These are phyloP conservation scores for Drosophila tsacasi DNA, from an alignment of 1,140 invertebrate species.

Conservation along the genomic window DNA sequence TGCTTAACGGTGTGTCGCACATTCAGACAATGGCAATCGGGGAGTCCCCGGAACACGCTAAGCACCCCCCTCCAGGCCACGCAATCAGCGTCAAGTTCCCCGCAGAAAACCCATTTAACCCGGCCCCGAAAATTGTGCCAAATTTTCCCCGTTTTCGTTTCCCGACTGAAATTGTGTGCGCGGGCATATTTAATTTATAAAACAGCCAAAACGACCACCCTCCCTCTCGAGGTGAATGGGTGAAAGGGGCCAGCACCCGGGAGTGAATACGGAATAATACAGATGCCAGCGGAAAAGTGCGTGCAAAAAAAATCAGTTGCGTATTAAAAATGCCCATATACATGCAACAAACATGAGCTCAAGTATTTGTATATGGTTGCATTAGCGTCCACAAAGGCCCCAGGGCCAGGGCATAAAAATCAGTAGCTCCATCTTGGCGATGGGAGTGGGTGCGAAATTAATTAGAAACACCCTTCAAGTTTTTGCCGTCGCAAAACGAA, in stretches of 20 bases:
- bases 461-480: constrained; percentile 54
- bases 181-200: constrained; percentile 79
- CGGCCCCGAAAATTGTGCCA: constrained; percentile 66
- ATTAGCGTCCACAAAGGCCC: constrained; percentile 16
- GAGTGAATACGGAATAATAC: constrained; percentile 1
- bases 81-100: constrained; percentile 9
- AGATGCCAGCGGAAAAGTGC: constrained; percentile 25
- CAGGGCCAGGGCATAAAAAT: constrained; percentile 64
- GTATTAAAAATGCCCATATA: constrained; percentile 83
- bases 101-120: constrained; percentile 61
- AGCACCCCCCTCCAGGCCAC: not conserved
- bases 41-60: constrained; percentile 11
- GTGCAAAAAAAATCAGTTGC: constrained; percentile 65
- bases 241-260: constrained; percentile 15
- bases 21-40: constrained; percentile 52
- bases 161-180: constrained; percentile 49
- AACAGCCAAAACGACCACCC: constrained; percentile 59
- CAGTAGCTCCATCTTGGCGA: constrained; percentile 37
- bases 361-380: constrained; percentile 33
- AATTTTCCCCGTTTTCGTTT: constrained; percentile 46
- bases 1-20: constrained; percentile 80
- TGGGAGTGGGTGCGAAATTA: constrained; percentile 67
- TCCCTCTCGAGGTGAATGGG: constrained; percentile 2
- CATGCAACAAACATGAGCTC: constrained; percentile 66
- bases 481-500: not conserved